Evolutionary conservation across 2,888 invertebrate species (phyloP), one percentile per base, ranked within the genome.

Genomic region (Cyclophora punctaria): DNA sequence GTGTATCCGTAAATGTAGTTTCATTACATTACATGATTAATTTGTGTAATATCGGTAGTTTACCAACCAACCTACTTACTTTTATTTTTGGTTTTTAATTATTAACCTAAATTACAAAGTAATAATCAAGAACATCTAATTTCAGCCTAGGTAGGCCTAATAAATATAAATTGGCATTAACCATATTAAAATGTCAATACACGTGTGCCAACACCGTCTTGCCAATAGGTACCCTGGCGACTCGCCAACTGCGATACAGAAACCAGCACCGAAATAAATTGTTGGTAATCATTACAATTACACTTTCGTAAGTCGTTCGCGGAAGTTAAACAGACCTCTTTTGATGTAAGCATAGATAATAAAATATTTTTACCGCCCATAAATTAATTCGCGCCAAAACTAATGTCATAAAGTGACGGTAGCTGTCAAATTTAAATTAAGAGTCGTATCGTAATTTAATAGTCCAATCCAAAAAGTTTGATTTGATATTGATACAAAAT

Each of bases 151-250:
- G 50, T 56, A 59, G 61, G 53, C 48, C 56, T 56, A 61, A 62
- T 57, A 56, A 52, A 57, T 55, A 48, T 46, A 63, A 64, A 69
- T 64, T 66, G 68, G 65, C 68, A 68, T 50, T 57, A 60, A 56
- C 62, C 57, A 58, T 37, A 5, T 66, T 62, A 47, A 69, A 70
- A 71, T 71, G 71, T 71, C 73, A 66, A 61, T 59, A 54, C 43
- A 50, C 50, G 54, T 48, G 54, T 53, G 59, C 56, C 56, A 58
- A 61, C 54, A 57, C 53, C 61, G 54, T 59, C 49, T 49, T 56
- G 62, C 60, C 61, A 68, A 62, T 66, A 64, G 53, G 61, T 62
- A 54, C 53, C 50, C 60, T 72, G 72, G 73, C 73, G 55, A 44
- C 3, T 35, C 44, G 57, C 71, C 72, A 71, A 64, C 49, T 44